These are phyloP conservation scores for Arge pagana DNA, from an alignment of 2,888 invertebrate species.

Conservation along the genomic window DNA sequence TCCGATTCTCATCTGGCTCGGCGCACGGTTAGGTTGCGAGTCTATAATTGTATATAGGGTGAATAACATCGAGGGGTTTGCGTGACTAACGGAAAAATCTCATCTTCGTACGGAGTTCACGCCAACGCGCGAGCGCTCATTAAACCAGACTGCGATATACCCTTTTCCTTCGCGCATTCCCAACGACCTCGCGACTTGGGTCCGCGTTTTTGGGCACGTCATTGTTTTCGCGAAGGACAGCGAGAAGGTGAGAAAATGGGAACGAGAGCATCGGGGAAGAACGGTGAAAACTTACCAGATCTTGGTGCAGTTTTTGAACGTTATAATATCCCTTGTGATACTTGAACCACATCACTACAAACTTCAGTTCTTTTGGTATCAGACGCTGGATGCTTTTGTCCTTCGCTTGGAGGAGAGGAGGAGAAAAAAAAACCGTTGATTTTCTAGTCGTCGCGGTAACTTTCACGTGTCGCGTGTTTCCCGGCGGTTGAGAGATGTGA, in stretches of 20 bases:
- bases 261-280: conserved; percentile 12
- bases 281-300: conserved; percentile 44
- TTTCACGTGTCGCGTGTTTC: too few species aligned
- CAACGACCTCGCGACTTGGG: background rate
- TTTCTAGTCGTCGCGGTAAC: too few species aligned
- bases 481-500: too few species aligned
- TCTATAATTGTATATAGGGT: conserved; percentile 8
- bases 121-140: background rate
- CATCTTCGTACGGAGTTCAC: background rate
- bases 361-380: background rate
- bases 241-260: conserved; percentile 1
- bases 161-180: too few species aligned
- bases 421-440: background rate
- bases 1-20: background rate
- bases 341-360: conserved; percentile 50
- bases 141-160: too few species aligned
- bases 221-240: background rate
- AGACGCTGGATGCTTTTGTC: too few species aligned
- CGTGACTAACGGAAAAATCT: background rate
- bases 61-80: conserved; percentile 9
- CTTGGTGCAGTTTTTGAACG: conserved; percentile 46
- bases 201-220: background rate
- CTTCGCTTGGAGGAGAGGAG: too few species aligned
- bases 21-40: background rate
- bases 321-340: conserved; percentile 54